These are phyloP conservation scores for Heliopora coerulea DNA, from an alignment of 92 coral and sea anemone genomes.

Conservation along the genomic window DNA sequence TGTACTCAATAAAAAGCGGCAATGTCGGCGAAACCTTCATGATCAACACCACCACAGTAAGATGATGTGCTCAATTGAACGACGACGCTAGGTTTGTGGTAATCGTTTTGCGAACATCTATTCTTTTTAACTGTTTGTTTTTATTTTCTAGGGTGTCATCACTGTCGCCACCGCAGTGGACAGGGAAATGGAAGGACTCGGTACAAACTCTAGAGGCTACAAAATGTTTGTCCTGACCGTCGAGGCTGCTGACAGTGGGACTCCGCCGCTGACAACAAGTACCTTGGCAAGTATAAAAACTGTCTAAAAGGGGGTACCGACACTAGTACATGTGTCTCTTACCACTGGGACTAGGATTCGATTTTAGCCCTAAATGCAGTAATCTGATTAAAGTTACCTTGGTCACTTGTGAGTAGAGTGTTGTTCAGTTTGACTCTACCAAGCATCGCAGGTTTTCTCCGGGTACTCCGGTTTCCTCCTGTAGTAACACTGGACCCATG, in stretches of 20 bases:
- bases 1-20: slow-evolving; percentile 65
- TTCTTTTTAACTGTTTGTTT: not conserved
- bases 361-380: not conserved
- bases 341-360: too few relatives aligned
- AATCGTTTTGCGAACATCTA: not conserved
- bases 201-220: slow-evolving; percentile 58
- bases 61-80: not conserved
- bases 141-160: slow-evolving; percentile 64
- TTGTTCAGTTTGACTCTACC: too few relatives aligned
- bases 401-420: too few relatives aligned
- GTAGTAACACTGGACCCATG: too few relatives aligned
- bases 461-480: too few relatives aligned
- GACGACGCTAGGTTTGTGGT: not conserved
- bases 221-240: slow-evolving; percentile 71
- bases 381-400: too few relatives aligned
- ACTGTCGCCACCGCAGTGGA: slow-evolving; percentile 61
- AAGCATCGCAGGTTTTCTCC: too few relatives aligned
- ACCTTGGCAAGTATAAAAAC: slow-evolving; percentile 46
- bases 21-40: slow-evolving; percentile 68
- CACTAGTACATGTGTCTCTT: too few relatives aligned
- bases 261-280: slow-evolving; percentile 60
- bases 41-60: slow-evolving; percentile 72
- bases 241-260: slow-evolving; percentile 81
- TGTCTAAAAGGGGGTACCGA: too few relatives aligned
- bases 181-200: slow-evolving; percentile 78